Conservation (phyloP, 2,113 vertebrate genomes). For the Pelmatolapia mariae region DNA sequence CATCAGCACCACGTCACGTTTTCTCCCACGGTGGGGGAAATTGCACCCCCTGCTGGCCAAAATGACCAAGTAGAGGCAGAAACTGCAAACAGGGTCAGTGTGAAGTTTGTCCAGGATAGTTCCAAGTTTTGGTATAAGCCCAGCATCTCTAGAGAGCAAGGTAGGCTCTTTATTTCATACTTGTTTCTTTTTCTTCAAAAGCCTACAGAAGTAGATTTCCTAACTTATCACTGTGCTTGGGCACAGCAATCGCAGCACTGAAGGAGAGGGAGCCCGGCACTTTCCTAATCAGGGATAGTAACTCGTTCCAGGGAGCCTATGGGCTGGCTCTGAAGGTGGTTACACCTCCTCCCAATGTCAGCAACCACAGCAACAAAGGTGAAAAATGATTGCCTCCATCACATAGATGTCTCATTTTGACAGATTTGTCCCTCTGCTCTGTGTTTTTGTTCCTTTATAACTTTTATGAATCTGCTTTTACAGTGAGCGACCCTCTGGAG, state of each 20-base stretch:
- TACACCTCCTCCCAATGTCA: conserved; percentile 78
- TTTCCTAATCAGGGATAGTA: conserved; percentile 90
- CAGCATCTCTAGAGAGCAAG: conserved; percentile 88
- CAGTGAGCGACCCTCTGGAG: conserved; percentile 78
- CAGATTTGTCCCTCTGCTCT: background rate
- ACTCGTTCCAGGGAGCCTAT: conserved; percentile 91
- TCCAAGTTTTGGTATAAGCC: conserved; percentile 94
- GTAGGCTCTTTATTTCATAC: conserved; percentile 44
- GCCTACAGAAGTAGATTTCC: background rate
- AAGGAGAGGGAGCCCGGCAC: conserved; percentile 84
- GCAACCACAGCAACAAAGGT: conserved; percentile 82
- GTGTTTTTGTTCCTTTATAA: background rate
- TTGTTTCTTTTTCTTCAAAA: background rate
- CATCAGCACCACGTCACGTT: conserved; percentile 79
- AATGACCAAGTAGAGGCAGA: conserved; percentile 50
- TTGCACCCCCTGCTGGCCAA: conserved; percentile 29
- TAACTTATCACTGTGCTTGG: background rate
- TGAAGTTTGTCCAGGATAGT: conserved; percentile 89
- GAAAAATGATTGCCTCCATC: background rate
- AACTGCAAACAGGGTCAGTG: conserved; percentile 56
- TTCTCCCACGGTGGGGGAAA: conserved; percentile 76
- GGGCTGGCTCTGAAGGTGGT: conserved; percentile 89
- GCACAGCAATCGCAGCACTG: conserved; percentile 80
- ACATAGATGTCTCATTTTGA: background rate
- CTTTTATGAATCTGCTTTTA: background rate